These are phyloP conservation scores for Drosophila phalerata DNA, from an alignment of 2,888 invertebrate genomes.

Conservation along the genomic window DNA sequence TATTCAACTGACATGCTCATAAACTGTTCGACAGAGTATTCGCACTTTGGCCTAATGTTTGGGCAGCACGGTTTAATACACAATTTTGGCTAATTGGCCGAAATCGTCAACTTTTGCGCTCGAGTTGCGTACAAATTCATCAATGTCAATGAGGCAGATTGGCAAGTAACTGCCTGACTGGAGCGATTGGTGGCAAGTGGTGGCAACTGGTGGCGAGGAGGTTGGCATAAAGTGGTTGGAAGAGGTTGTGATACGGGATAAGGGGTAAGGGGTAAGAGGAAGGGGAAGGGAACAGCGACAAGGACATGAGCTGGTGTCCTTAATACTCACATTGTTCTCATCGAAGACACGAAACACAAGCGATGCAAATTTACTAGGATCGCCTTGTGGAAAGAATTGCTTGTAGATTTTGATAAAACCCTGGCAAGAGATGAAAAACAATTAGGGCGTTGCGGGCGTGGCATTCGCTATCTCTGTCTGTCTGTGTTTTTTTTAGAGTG, in stretches of 20 bases:
- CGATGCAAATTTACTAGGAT: constrained; percentile 99
- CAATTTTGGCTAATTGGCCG: constrained; percentile 54
- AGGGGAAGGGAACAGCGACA: constrained; percentile 2
- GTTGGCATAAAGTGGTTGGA: not conserved
- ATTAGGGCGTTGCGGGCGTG: constrained; percentile 43
- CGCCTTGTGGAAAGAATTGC: constrained; percentile 99
- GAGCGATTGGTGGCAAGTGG: not conserved
- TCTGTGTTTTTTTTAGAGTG: constrained; percentile 1
- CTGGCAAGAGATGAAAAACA: constrained; percentile 86
- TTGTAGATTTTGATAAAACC: constrained; percentile 99
- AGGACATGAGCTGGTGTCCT: constrained; percentile 36
- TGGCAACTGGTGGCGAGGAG: not conserved
- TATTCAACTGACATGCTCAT: not conserved
- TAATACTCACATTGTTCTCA: constrained; percentile 96
- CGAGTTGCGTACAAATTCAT: constrained; percentile 51
- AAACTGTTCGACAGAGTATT: constrained; percentile 17
- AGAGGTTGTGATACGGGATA: not conserved
- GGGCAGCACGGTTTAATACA: constrained; percentile 12
- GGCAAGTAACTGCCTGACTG: constrained; percentile 11
- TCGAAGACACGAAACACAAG: constrained; percentile 99
- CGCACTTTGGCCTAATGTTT: not conserved
- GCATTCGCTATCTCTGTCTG: constrained; percentile 10
- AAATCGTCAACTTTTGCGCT: constrained; percentile 63
- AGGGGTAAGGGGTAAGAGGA: not conserved
- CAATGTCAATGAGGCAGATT: constrained; percentile 51